phyloP scores from a whole-genome alignment of 2,888 invertebrate species.

The Halictus ligatus region DNA sequence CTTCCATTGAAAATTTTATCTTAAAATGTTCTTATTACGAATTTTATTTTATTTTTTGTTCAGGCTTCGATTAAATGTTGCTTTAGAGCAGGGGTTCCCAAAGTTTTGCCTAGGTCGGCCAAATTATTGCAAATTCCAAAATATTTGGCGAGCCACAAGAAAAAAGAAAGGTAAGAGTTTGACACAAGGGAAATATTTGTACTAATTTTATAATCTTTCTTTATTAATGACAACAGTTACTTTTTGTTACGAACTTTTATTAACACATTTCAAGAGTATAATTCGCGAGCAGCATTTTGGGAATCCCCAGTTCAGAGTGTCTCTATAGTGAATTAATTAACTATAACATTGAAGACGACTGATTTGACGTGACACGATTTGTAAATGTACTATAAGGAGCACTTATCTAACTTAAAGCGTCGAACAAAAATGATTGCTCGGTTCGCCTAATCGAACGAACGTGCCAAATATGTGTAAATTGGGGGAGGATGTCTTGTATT shows the following conservation, averaged over 20 bases:
- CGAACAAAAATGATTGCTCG: slow-evolving; percentile 34
- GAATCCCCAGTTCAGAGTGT: too few relatives aligned
- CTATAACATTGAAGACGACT: neutral
- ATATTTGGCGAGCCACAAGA: too few relatives aligned
- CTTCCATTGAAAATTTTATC: neutral
- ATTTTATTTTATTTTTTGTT: neutral
- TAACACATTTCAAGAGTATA: too few relatives aligned
- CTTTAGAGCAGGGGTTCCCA: neutral
- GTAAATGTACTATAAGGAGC: slow-evolving; percentile 18
- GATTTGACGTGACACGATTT: neutral
- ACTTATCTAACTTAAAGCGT: neutral
- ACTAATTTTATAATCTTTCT: too few relatives aligned
- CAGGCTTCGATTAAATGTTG: neutral
- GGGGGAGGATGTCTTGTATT: neutral
- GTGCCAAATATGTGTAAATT: slow-evolving; percentile 62
- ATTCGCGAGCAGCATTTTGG: too few relatives aligned
- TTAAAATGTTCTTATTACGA: neutral
- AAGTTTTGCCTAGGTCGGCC: too few relatives aligned
- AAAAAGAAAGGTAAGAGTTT: too few relatives aligned
- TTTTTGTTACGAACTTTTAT: too few relatives aligned
- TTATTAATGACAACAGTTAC: too few relatives aligned
- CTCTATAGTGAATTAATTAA: neutral
- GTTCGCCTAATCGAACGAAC: slow-evolving; percentile 43
- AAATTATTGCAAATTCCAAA: too few relatives aligned
- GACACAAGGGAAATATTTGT: too few relatives aligned